A percentile compares a stretch with the other conserved stretches of the same genome.
Conservation (phyloP, 2,113 vertebrate genomes). For the Pachypanchax playfairii region DNA sequence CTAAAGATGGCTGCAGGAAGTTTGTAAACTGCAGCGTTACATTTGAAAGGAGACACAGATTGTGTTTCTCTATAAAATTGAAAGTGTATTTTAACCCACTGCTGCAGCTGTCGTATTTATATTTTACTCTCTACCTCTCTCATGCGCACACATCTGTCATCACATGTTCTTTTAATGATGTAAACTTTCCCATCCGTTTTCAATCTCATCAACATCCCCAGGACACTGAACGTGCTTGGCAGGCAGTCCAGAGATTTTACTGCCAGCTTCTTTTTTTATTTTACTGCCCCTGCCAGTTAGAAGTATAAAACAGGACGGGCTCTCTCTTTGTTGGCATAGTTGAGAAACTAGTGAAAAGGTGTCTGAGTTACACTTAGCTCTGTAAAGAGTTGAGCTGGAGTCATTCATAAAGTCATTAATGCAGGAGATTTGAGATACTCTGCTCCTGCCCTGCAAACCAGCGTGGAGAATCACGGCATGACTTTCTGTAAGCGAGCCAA, state of each 20-base stretch:
- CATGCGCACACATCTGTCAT: constrained; percentile 59
- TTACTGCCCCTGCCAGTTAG: constrained; percentile 54
- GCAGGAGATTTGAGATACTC: constrained; percentile 37
- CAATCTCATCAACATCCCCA: constrained; percentile 67
- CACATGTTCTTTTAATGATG: constrained; percentile 62
- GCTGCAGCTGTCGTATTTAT: constrained; percentile 72
- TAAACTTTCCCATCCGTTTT: constrained; percentile 76
- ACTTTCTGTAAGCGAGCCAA: constrained; percentile 42
- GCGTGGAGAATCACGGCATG: no score
- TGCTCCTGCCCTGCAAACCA: constrained; percentile 15
- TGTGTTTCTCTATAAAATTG: constrained; percentile 76
- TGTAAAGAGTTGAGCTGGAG: constrained; percentile 41
- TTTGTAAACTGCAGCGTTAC: constrained; percentile 70
- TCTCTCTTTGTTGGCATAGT: constrained; percentile 55
- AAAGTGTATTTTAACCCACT: constrained; percentile 61
- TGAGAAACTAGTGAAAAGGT: constrained; percentile 56
- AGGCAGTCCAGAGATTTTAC: constrained; percentile 69
- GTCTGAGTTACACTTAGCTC: constrained; percentile 51
- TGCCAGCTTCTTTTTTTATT: constrained; percentile 66
- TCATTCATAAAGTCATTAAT: constrained; percentile 44
- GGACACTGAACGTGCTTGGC: constrained; percentile 73
- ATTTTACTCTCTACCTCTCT: constrained; percentile 43
- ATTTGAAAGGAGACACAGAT: constrained; percentile 61
- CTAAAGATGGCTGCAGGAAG: constrained; percentile 73
- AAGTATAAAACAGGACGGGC: constrained; percentile 53